Base-by-base conservation (phyloP, 2,888 invertebrate genomes). In the Pyrrhopygopsis socrates region DNA sequence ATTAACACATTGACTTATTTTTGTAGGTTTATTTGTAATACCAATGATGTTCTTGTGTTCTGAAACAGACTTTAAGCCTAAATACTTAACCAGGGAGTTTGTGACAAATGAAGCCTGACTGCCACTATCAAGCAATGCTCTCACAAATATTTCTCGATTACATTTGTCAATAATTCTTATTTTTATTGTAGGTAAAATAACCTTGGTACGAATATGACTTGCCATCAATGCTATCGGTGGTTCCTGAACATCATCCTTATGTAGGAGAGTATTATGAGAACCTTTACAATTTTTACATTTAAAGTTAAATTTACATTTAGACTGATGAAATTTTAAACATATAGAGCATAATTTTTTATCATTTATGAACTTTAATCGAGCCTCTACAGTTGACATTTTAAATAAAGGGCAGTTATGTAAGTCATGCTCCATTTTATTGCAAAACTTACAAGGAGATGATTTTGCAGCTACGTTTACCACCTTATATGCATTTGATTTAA, bases 101-200 rank as follows among this genome's bases (percentile, higher is more conserved):
- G 41, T 81, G 1, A 80, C 50, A 84, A 89, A 82, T 15, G 86
- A 86, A 45, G 70, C 81, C 54, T 54, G 54, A 22, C 54, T 54
- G n/a, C 54, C 54, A 54, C 54, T 54, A 29, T 78, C 75, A 27
- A 71, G 88, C 11, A 15, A 54, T 22, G 82, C 91, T 75, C 71
- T 81, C 2, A 90, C 89, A 85, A 71, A 81, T 60, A 89, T 68
- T 24, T 80, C 63, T 2, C 60, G 54, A 67, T 70, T 67, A 77
- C 22, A 63, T 50, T 63, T 74, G 58, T 82, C 74, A 78, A 75
- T 50, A 24, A 82, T 5, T 74, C 50, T 74, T 24, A 79, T 70
- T 45, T 74, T 78, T 73, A 82, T 70, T 20, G 54, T 81, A 30
- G 81, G 81, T 22, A 81, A 20, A 27, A 75, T 15, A 2, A 45